Percentiles rank a stretch among this genome's conserved stretches.
These are phyloP conservation scores for Drosophila trapezifrons DNA, from an alignment of 1,140 invertebrate genomes.

Conservation along the genomic window DNA sequence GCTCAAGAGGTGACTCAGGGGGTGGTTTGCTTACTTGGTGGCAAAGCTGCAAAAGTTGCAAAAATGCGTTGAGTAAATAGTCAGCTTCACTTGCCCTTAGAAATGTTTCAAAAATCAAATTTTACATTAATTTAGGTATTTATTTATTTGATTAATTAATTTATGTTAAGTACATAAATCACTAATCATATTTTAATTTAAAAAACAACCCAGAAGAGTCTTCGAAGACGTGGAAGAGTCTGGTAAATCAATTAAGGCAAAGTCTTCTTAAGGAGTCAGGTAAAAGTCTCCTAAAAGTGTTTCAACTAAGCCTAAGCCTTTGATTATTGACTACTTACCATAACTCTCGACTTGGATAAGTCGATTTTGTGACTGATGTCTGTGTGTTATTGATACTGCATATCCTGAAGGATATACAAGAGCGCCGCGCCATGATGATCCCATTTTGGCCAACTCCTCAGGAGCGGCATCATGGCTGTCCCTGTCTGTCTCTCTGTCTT, in stretches of 20 bases:
- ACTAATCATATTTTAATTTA: too few species aligned
- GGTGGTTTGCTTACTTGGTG: background rate
- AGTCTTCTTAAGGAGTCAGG: too few species aligned
- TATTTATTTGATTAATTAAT: background rate
- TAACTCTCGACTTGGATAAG: background rate
- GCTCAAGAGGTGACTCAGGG: background rate
- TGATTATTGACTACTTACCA: background rate
- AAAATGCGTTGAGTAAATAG: background rate
- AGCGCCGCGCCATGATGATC: background rate
- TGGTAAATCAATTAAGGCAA: too few species aligned
- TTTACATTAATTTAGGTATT: background rate
- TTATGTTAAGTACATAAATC: too few species aligned
- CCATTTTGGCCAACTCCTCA: background rate
- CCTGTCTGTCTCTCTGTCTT: constrained; percentile 3
- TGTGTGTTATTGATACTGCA: constrained; percentile 4
- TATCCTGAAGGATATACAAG: background rate
- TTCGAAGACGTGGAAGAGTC: too few species aligned
- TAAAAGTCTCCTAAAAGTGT: too few species aligned
- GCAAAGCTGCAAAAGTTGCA: constrained; percentile 2
- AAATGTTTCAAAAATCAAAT: background rate
- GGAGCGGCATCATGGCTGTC: too few species aligned
- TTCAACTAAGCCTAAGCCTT: background rate
- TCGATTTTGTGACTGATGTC: background rate
- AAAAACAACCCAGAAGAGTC: too few species aligned
- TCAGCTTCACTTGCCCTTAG: background rate